phyloP scores from a whole-genome alignment of 2,113 vertebrate species.

The Emydura subglobosa region DNA sequence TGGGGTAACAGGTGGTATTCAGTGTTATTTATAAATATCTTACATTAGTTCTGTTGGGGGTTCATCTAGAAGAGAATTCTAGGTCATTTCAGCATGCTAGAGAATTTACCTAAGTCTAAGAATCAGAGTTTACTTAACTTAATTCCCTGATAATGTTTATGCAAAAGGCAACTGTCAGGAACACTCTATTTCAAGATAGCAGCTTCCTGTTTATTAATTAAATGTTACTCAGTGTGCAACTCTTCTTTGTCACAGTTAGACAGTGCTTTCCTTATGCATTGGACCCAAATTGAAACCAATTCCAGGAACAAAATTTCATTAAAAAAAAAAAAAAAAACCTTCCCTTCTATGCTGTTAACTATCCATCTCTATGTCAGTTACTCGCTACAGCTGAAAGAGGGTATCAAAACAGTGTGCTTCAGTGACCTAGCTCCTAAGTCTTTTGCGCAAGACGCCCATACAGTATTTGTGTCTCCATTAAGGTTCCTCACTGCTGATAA shows the following conservation, averaged over 20 bases:
- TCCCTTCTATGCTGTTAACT: neutral
- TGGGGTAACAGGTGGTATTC: neutral
- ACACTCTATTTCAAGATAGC: neutral
- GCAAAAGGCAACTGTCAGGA: neutral
- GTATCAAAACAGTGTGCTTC: neutral
- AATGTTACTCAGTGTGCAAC: neutral
- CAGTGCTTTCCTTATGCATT: neutral
- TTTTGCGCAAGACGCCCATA: neutral
- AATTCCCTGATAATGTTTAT: neutral
- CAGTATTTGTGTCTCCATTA: neutral
- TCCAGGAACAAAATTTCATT: neutral
- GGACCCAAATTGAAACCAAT: neutral
- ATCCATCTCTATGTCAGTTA: neutral
- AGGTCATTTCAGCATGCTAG: neutral
- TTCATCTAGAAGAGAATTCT: neutral
- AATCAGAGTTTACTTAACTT: neutral
- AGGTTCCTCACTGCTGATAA: neutral
- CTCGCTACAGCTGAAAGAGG: neutral
- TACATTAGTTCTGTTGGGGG: neutral
- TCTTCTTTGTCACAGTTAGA: neutral
- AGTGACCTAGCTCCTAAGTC: neutral
- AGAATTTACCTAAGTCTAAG: neutral
- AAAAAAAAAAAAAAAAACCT: neutral
- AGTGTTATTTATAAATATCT: neutral
- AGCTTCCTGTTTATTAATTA: neutral